A percentile compares a stretch with the other conserved stretches of the same genome.
phyloP scores from a whole-genome alignment of 2,888 invertebrate genomes.

The Leptopilina syphax region DNA sequence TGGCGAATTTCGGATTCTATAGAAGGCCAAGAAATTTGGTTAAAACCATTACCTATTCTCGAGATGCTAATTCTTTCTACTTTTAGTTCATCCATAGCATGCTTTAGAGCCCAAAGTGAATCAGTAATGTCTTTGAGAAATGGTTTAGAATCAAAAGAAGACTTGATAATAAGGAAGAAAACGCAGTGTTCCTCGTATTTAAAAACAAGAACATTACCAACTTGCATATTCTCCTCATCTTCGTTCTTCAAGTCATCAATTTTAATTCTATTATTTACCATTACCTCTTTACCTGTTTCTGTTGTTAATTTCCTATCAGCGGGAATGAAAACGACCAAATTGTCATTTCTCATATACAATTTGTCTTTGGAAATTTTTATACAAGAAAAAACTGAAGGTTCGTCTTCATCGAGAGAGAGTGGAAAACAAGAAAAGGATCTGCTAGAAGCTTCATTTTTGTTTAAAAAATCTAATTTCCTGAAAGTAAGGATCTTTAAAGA shows the following conservation, averaged over 20 bases:
- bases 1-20: not conserved
- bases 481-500: too few relatives aligned
- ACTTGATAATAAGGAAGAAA: not conserved
- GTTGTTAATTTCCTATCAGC: too few relatives aligned
- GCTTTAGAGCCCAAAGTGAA: not conserved
- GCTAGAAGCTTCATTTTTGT: too few relatives aligned
- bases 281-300: too few relatives aligned
- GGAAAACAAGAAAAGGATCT: too few relatives aligned
- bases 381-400: not conserved
- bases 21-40: not conserved
- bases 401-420: too few relatives aligned
- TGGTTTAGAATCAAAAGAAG: not conserved
- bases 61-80: not conserved
- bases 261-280: too few relatives aligned
- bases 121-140: not conserved
- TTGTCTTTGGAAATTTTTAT: not conserved
- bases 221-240: not conserved
- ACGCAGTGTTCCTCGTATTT: not conserved
- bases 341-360: not conserved
- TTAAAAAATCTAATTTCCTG: too few relatives aligned
- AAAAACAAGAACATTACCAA: not conserved
- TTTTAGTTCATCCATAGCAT: not conserved
- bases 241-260: too few relatives aligned
- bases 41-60: not conserved
- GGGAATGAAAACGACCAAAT: too few relatives aligned